Evolutionary conservation across 2,113 vertebrate species (phyloP), one percentile per base, ranked within the genome.

Genomic region (Corythornis vintsioides): DNA sequence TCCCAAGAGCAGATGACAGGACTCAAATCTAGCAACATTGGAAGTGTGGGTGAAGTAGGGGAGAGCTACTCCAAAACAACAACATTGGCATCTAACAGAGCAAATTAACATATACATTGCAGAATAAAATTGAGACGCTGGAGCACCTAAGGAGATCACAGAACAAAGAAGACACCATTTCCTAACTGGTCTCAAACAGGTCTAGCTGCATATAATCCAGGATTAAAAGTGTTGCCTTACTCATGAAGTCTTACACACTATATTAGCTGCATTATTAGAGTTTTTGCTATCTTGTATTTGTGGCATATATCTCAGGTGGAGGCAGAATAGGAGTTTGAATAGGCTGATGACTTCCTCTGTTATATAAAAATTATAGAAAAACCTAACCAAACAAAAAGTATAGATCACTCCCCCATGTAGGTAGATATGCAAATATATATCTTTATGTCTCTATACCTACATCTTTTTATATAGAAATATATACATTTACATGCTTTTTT

Each of bases 381-480:
- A 3, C 13, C 7, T 22, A 88, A 76, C 8, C 8, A 35, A 77
- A 22, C 2, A 29, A 57, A 75, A 69, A 26, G 3, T 61, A 25
- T 55, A 69, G 16, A 38, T 86, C 19, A 17, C 1, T 56, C 71
- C 33, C 57, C 25, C 43, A 29, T 1, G 2, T 50, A 6, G 6
- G 35, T 5, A 53, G 11, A 28, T 26, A 48, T 8, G 28, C 69
- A 82, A 78, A 72, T 12, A 13, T 47, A 10, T 35, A 6, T n/a
- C 52, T 35, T 47, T 80, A 13, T 48, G 9, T 38, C 5, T 35
- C 7, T 47, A 7, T 19, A 45, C 15, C 24, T 57, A 10, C 2
- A 28, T 40, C 3, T 56, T 48, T 33, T 2, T 33, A 14, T 5
- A 38, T 7, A 29, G 1, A 35, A 0, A 63, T 0, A 26, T 2